Percentiles rank a stretch among this genome's conserved stretches.
Conservation (phyloP, 1,140 invertebrate genomes). For the Drosophila nigromelanica region DNA sequence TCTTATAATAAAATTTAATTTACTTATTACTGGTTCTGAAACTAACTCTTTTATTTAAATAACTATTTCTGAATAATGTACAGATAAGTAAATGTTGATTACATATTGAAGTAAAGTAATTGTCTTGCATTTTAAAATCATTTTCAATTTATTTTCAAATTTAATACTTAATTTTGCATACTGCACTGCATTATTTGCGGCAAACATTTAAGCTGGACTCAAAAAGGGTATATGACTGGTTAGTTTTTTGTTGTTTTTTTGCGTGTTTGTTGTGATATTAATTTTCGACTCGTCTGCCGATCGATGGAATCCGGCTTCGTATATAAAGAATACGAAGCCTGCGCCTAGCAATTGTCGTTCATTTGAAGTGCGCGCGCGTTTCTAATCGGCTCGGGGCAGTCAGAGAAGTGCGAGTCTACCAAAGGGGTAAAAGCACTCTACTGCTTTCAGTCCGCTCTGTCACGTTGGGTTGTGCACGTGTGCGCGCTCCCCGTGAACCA, state of each 20-base stretch:
- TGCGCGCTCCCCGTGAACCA: conserved; percentile 14
- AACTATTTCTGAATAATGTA: too few relatives aligned
- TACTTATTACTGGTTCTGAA: too few relatives aligned
- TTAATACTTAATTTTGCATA: too few relatives aligned
- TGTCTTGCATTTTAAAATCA: too few relatives aligned
- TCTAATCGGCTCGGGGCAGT: conserved; percentile 39
- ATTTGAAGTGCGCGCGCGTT: conserved; percentile 28
- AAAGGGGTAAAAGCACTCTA: conserved; percentile 36
- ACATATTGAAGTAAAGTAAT: too few relatives aligned
- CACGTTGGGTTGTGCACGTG: conserved; percentile 29
- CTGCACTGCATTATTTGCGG: too few relatives aligned
- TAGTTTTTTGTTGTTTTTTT: too few relatives aligned
- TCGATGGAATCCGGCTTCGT: conserved; percentile 29
- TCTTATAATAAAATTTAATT: too few relatives aligned
- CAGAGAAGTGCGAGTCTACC: conserved; percentile 3
- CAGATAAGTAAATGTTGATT: too few relatives aligned
- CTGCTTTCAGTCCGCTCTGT: conserved; percentile 35
- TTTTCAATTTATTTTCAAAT: too few relatives aligned
- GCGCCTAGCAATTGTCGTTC: conserved; percentile 12
- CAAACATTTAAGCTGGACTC: background rate
- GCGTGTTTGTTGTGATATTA: background rate
- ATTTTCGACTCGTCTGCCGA: background rate
- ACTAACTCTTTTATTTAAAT: too few relatives aligned
- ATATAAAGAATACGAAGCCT: conserved; percentile 56
- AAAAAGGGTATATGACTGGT: background rate